Evolutionary conservation across 2,113 vertebrate genomes (phyloP), one percentile per base, ranked within the genome.

Genomic region (Ivindomyrus marchei): DNA sequence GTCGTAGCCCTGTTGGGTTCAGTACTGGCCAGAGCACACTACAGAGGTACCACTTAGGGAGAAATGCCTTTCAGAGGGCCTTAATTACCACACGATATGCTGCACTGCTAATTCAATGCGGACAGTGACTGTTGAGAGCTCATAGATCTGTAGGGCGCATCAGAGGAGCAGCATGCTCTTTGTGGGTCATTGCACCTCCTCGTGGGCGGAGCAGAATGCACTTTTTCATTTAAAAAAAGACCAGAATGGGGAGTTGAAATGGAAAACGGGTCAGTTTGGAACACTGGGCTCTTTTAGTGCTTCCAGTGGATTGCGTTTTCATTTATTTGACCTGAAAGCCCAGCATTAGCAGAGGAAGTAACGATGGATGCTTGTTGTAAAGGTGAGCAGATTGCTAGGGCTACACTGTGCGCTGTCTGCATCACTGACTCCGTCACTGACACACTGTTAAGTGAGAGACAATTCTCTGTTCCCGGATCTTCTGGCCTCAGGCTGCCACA

Each of bases 251-350:
- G 31, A 80, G 74, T 80, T 39, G 31, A 80, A 80, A 80, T 80
- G 74, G 74, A 80, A 80, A 80, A 42, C 36, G 36, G 74, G 74
- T 80, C 74, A 80, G 74, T 80, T 80, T 80, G 36, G 74, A 80
- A 80, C 74, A 80, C 74, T 80, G 36, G 36, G 36, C 74, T 10
- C 36, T 80, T 17, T 39, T 39, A 42, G 74, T 80, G 74, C 31
- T 42, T 80, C 74, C 36, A 42, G 13, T 19, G 31, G 36, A 80
- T 56, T 80, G 74, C n/a, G 36, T 42, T 80, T 80, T 80, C 74
- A 80, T 42, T 80, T 42, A 80, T 80, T 80, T 80, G 36, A 80
- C 74, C 74, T 80, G 74, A 42, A 80, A 80, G 74, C 17, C 10
- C 36, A 42, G 36, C 15, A 7, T 80, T 80, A n/a, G 74, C 74